phyloP scores from a whole-genome alignment of 1,140 invertebrate genomes.

The Bombus fervidus region DNA sequence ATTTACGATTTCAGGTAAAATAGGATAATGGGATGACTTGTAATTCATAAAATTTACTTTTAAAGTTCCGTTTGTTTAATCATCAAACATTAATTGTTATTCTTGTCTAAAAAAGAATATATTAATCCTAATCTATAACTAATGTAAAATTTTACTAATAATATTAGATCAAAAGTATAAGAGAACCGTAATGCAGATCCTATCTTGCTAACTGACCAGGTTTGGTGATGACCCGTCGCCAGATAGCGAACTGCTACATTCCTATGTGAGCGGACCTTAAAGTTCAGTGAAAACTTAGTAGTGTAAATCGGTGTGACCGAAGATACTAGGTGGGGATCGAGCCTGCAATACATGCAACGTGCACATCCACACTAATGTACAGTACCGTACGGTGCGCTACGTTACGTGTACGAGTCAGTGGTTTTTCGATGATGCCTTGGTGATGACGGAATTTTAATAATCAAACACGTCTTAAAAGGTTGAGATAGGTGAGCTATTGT shows the following conservation, averaged over 20 bases:
- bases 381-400: slow-evolving; percentile 65
- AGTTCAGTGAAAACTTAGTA: background rate
- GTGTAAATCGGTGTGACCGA: slow-evolving; percentile 38
- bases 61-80: too few species aligned
- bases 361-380: slow-evolving; percentile 55
- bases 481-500: slow-evolving; percentile 64
- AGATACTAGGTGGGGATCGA: slow-evolving; percentile 8
- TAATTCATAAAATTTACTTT: too few species aligned
- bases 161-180: background rate
- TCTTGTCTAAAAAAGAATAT: background rate
- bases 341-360: slow-evolving; percentile 37
- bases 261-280: slow-evolving; percentile 8
- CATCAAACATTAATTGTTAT: too few species aligned
- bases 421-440: slow-evolving; percentile 71
- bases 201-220: background rate
- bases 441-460: slow-evolving; percentile 61
- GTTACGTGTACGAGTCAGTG: slow-evolving; percentile 69
- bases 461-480: slow-evolving; percentile 54
- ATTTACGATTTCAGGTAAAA: too few species aligned
- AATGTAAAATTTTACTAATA: background rate
- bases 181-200: background rate
- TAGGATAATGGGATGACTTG: too few species aligned
- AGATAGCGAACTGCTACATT: background rate
- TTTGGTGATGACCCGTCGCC: background rate
- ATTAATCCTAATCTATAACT: background rate